Percentiles rank a stretch among this genome's conserved stretches.
Conservation (phyloP, 53 echinoderm and acorn worm genomes). For the Echinarachnius parma region DNA sequence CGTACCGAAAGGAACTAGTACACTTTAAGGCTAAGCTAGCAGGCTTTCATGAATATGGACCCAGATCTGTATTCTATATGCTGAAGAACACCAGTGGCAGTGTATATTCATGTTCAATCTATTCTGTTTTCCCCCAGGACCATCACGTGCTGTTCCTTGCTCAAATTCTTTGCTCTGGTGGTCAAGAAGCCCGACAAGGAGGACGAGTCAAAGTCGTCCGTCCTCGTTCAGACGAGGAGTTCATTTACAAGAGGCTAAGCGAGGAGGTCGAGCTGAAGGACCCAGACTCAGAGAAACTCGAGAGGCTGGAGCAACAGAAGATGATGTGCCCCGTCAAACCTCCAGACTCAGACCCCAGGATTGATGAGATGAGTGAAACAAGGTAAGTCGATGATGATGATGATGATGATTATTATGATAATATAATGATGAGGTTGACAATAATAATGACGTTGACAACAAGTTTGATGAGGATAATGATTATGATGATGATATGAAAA, state of each 20-base stretch:
- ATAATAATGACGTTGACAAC: conserved; percentile 4
- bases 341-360: conserved; percentile 66
- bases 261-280: conserved; percentile 84
- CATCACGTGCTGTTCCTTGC: conserved; percentile 72
- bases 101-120: too few relatives aligned
- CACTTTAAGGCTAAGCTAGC: too few relatives aligned
- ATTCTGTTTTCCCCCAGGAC: too few relatives aligned
- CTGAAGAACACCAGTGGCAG: too few relatives aligned
- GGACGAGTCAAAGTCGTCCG: conserved; percentile 60
- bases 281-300: conserved; percentile 63
- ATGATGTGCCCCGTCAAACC: conserved; percentile 69
- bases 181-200: conserved; percentile 87
- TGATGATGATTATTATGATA: conserved; percentile 33
- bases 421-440: conserved; percentile 25
- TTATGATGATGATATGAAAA: not conserved
- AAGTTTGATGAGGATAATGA: conserved; percentile 12
- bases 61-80: too few relatives aligned
- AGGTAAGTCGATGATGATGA: conserved; percentile 53
- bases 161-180: conserved; percentile 71
- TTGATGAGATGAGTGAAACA: conserved; percentile 65
- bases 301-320: conserved; percentile 67
- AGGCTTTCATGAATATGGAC: too few relatives aligned
- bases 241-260: conserved; percentile 68
- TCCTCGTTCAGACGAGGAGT: conserved; percentile 75
- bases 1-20: too few relatives aligned